These are phyloP conservation scores for Ormyrus labotus DNA, from an alignment of 2,888 invertebrate genomes.

Conservation along the genomic window DNA sequence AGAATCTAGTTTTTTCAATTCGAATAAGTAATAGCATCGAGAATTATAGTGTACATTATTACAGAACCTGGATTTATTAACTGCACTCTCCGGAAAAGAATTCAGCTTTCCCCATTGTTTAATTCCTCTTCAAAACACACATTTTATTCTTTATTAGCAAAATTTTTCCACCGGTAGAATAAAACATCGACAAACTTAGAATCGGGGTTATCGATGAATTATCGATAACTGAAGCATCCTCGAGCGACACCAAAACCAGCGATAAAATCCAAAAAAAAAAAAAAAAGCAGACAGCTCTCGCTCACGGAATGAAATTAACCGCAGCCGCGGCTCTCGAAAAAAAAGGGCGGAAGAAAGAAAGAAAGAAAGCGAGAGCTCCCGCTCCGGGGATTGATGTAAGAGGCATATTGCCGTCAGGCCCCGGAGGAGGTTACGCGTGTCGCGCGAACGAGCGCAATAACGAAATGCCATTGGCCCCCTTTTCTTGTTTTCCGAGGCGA, in stretches of 20 bases:
- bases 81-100: too few species aligned
- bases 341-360: neutral
- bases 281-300: neutral
- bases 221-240: slow-evolving; percentile 1
- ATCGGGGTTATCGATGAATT: slow-evolving; percentile 14
- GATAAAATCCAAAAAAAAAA: slow-evolving; percentile 16
- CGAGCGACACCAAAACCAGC: slow-evolving; percentile 20
- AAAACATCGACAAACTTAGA: too few species aligned
- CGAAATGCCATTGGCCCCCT: slow-evolving; percentile 70
- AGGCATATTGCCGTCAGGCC: slow-evolving; percentile 20
- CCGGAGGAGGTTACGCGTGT: neutral
- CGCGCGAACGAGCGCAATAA: slow-evolving; percentile 65
- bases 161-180: too few species aligned
- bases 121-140: too few species aligned
- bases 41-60: too few species aligned
- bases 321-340: slow-evolving; percentile 19
- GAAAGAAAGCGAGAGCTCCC: neutral
- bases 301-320: slow-evolving; percentile 51
- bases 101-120: too few species aligned
- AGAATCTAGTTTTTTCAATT: too few species aligned
- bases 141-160: too few species aligned
- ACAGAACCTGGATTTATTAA: too few species aligned
- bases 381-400: slow-evolving; percentile 39
- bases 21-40: too few species aligned
- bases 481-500: slow-evolving; percentile 24